Evolutionary conservation across 2,888 invertebrate genomes (phyloP), one percentile per base, ranked within the genome.

Genomic region (Labia minor): DNA sequence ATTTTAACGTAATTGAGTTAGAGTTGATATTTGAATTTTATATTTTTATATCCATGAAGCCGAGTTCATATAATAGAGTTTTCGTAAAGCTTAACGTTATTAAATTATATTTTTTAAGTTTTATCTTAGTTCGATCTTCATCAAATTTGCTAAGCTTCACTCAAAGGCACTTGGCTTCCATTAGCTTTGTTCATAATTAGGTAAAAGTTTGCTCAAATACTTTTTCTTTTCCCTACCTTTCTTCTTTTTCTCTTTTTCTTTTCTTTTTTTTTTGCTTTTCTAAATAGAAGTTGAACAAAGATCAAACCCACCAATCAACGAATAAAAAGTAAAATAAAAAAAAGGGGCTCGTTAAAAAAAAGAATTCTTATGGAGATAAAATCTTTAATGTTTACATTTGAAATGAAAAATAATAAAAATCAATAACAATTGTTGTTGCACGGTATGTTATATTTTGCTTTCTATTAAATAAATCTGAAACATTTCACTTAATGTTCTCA

Each of bases 131-230:
- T 49, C 49, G 49, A 49, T 49, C 49, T 49, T 49, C 49, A 49
- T 49, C 49, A 49, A 49, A 49, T 49, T 49, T 49, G 49, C 49
- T 49, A 49, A 49, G 26, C 49, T 49, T 49, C 49, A 49, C n/a
- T 14, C 49, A 3, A 49, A 49, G n/a, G 49, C 49, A 49, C 49
- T 49, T 49, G 49, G 49, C 49, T 49, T 49, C 49, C 49, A 49
- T 49, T 49, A 49, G 49, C 49, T 49, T 49, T 49, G 49, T 49
- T 49, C 49, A 49, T 49, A 49, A 49, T 49, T 49, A 49, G 49
- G 49, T 49, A 49, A 49, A 49, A 49, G 49, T 49, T 49, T 49
- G 4, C 49, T 49, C 49, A 49, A 49, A 49, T 49, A n/a, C 49
- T 49, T 49, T 49, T 49, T 49, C 49, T 49, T 49, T 16, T 26